Evolutionary conservation across 2,797 vertebrate species (phyloP), one percentile per base, ranked within the genome.

Genomic region (Diplodus sargus): DNA sequence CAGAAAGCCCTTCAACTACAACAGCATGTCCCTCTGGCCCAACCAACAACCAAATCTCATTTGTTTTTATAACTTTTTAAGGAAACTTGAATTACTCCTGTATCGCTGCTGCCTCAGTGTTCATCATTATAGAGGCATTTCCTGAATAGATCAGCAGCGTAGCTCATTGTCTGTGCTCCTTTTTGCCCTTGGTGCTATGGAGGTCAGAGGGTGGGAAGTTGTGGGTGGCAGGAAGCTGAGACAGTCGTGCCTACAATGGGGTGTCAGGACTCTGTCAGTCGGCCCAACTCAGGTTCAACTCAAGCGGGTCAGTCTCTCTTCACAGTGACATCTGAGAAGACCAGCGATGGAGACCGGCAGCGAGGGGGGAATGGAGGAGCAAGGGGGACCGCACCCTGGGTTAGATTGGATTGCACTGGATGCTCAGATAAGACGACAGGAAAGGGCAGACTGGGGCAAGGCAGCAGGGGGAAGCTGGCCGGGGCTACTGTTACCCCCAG

Each of bases 401-500:
- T 87, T 89, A 49, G 80, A 91, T 93, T 91, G 90, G 80, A 91
- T 93, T 91, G 90, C 92, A 90, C 60, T 77, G 81, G 75, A 83
- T 53, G 83, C 73, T 78, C 85, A 84, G 93, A 94, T 94, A 93
- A 94, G 75, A 74, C 14, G 80, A 85, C 86, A 83, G 90, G 81
- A 89, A 92, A 89, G 91, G 90, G 79, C 87, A 92, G 79, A 87
- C 63, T 65, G 69, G 66, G 66, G 70, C 43, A 65, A 71, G 63
- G 80, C 59, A 49, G 75, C 74, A 52, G 72, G 78, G 39, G 83
- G 56, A 79, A 71, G 69, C 52, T 48, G 67, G 73, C 48, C 25
- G 43, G 42, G 58, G 82, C 66, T 87, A 81, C 76, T 80, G 78
- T 90, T 87, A 87, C 85, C 52, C 48, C 22, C 83, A 89, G 92